Percentiles rank a stretch among this genome's conserved stretches.
These are phyloP conservation scores for Protobothrops flavoviridis DNA, from an alignment of 2,113 vertebrate species.

Conservation along the genomic window DNA sequence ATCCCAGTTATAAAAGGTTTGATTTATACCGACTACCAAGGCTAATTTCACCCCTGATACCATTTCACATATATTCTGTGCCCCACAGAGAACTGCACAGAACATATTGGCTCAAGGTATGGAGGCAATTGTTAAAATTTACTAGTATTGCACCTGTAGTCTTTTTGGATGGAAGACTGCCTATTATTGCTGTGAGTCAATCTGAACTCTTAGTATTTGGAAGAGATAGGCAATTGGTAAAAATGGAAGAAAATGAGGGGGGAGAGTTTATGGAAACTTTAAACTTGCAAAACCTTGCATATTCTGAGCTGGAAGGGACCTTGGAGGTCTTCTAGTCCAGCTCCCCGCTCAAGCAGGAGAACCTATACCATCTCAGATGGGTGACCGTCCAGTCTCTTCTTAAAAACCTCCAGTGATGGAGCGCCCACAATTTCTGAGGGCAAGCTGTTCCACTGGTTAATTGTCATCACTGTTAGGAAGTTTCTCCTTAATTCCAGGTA, in stretches of 20 bases:
- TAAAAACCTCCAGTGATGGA: too few species aligned
- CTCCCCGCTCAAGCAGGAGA: too few species aligned
- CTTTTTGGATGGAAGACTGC: neutral
- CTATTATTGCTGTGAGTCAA: neutral
- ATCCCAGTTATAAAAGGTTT: constrained; percentile 16
- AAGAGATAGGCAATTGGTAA: neutral
- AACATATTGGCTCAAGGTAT: constrained; percentile 37
- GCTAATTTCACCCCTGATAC: neutral
- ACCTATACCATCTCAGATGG: too few species aligned
- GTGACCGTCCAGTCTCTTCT: too few species aligned
- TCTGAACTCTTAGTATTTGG: neutral
- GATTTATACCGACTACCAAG: neutral
- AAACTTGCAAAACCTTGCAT: neutral
- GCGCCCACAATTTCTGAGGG: too few species aligned
- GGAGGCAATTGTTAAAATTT: neutral
- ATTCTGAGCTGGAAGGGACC: neutral
- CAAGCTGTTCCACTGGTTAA: too few species aligned
- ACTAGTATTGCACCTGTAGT: neutral
- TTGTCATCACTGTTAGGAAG: too few species aligned
- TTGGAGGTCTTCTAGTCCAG: too few species aligned
- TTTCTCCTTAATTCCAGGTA: too few species aligned
- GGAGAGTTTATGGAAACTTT: neutral
- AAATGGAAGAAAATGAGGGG: neutral
- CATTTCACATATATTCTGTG: neutral
- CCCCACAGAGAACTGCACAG: neutral